Evolutionary conservation across 2,113 vertebrate genomes (phyloP).

Genomic region (Sinocyclocheilus anshuiensis): DNA sequence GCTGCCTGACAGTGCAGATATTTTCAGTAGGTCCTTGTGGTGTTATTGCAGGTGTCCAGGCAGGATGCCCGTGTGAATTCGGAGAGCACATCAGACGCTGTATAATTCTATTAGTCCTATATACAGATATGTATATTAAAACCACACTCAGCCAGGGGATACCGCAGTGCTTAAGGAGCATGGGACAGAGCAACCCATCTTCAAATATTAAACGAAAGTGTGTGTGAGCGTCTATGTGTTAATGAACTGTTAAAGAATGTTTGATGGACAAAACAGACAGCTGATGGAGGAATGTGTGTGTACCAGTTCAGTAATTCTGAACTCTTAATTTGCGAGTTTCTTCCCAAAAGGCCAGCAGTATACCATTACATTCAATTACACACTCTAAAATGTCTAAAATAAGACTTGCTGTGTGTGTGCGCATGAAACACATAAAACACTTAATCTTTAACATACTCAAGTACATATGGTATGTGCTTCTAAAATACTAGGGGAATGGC

Average conservation of each 20-base stretch:
- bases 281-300: conserved; percentile 4
- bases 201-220: conserved; percentile 27
- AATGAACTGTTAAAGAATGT: conserved; percentile 5
- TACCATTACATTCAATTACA: conserved; percentile 72
- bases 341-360: conserved; percentile 56
- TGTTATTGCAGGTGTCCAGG: conserved; percentile 92
- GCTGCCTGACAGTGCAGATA: conserved; percentile 85
- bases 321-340: conserved; percentile 52
- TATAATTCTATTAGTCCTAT: conserved; percentile 88
- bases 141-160: conserved; percentile 84
- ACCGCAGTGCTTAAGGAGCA: conserved; percentile 75
- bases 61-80: conserved; percentile 88
- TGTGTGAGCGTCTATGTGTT: background rate
- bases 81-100: conserved; percentile 87
- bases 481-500: background rate
- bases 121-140: conserved; percentile 89
- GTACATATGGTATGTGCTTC: background rate
- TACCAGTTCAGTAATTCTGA: conserved; percentile 42
- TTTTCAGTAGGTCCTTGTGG: conserved; percentile 85
- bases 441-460: background rate
- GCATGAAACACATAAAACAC: background rate
- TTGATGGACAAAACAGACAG: background rate
- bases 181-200: background rate
- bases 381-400: conserved; percentile 65
- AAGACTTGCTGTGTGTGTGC: conserved; percentile 42